These are phyloP conservation scores for Kryptopterus vitreolus DNA, from an alignment of 2,797 vertebrate genomes.

Conservation along the genomic window DNA sequence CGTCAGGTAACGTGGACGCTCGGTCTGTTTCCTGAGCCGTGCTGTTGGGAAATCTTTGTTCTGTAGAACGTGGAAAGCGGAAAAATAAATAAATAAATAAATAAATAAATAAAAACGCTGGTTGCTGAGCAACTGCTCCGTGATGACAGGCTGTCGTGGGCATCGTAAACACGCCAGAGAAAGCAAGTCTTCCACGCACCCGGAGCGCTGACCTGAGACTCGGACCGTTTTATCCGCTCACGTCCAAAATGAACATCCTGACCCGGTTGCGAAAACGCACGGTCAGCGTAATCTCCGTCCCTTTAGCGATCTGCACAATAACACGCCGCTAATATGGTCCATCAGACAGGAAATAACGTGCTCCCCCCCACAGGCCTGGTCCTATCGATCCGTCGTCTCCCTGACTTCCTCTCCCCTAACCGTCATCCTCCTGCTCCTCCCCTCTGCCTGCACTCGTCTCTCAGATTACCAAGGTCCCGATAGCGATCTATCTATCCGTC, in stretches of 20 bases:
- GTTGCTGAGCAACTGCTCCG: conserved; percentile 42
- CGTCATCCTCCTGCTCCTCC: too few relatives aligned
- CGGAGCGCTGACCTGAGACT: neutral
- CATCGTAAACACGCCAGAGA: neutral
- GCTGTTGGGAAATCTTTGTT: neutral
- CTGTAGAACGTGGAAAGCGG: conserved; percentile 1
- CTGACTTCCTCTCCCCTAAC: conserved; percentile 49
- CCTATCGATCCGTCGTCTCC: conserved; percentile 52
- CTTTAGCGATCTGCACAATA: neutral
- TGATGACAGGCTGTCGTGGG: conserved; percentile 26
- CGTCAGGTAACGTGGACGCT: neutral
- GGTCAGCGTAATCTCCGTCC: neutral
- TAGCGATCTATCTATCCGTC: conserved; percentile 8
- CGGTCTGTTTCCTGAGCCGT: neutral
- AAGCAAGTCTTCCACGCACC: neutral
- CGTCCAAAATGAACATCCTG: neutral
- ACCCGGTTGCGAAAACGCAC: neutral
- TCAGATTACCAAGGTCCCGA: conserved; percentile 55
- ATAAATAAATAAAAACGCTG: too few relatives aligned
- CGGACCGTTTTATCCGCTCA: neutral
- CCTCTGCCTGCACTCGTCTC: conserved; percentile 54
- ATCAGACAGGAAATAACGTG: conserved; percentile 44
- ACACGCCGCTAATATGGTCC: conserved; percentile 28
- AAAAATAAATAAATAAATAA: too few relatives aligned
- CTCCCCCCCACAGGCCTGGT: conserved; percentile 38